Percentiles rank a stretch among this genome's conserved stretches.
phyloP scores from a whole-genome alignment of 2,797 vertebrate genomes.

The Lutjanus argentimaculatus region DNA sequence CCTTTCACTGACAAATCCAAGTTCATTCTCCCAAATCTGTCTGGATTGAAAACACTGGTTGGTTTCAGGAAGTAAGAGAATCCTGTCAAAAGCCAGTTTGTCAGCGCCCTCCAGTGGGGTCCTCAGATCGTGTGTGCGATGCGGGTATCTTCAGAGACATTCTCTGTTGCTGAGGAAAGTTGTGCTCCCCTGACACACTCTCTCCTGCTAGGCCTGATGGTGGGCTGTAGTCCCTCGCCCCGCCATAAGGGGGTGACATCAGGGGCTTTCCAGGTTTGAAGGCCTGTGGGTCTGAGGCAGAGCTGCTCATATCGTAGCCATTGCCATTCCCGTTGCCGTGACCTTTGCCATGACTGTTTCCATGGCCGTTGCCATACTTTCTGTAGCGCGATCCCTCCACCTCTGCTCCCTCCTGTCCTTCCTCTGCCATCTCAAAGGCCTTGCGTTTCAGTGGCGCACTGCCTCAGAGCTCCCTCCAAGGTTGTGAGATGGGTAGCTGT shows the following conservation, averaged over 20 bases:
- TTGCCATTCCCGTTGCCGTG: constrained; percentile 86
- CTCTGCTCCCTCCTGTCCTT: constrained; percentile 81
- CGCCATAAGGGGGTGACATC: constrained; percentile 84
- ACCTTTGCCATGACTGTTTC: constrained; percentile 87
- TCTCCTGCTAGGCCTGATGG: constrained; percentile 84
- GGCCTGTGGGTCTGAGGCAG: constrained; percentile 72
- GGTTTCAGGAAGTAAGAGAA: constrained; percentile 47
- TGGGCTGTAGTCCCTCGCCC: constrained; percentile 86
- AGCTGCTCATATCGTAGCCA: constrained; percentile 79
- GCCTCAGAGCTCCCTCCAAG: constrained; percentile 78
- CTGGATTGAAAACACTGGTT: constrained; percentile 41
- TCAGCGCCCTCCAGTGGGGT: constrained; percentile 80
- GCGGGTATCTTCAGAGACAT: constrained; percentile 81
- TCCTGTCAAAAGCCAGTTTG: constrained; percentile 28
- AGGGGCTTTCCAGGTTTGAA: constrained; percentile 82
- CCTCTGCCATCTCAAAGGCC: constrained; percentile 83
- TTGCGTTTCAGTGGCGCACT: constrained; percentile 85
- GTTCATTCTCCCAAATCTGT: constrained; percentile 24
- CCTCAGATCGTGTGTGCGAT: constrained; percentile 81
- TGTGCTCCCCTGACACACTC: constrained; percentile 79
- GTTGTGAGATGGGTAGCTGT: constrained; percentile 84
- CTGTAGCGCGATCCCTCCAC: constrained; percentile 86
- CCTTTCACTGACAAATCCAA: constrained; percentile 45
- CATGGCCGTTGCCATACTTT: constrained; percentile 90
- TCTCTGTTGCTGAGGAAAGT: constrained; percentile 81